Evolutionary conservation across 2,888 invertebrate genomes (phyloP), one percentile per base, ranked within the genome.

Genomic region (Taphrorychus bicolor): DNA sequence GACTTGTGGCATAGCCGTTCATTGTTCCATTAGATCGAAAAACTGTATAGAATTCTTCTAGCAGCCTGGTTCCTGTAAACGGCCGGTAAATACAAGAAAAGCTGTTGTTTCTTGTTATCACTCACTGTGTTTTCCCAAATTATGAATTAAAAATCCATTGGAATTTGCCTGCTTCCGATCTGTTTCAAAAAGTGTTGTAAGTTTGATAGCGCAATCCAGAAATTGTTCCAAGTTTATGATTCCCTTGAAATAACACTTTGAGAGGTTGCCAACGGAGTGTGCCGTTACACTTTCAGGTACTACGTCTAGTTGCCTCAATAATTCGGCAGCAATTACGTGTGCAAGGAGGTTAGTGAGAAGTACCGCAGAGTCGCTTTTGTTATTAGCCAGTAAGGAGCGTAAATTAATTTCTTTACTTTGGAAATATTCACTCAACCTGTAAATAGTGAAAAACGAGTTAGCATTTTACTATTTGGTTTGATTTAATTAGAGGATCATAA

Each of bases 161-260:
- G 45, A 45, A 5, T 5, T 7, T 45, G 5, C 7, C 5, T 14
- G 17, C 16, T 2, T 45, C 16, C 5, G 2, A 14, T 4, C 45
- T 14, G 9, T 14, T 9, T 45, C 45, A 9, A 17, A n/a, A n/a
- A 23, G 7, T 14, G 16, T 58, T 1, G 59, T 66, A n/a, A 69
- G 14, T 16, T 21, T 51, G 53, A 41, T 62, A 11, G 49, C 32
- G 18, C 66, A 70, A 7, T 93, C 82, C 66, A 95, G 87, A 82
- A 91, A 90, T 82, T 96, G 91, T 75, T 94, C 91, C 0, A 91
- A 87, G 0, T 92, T 93, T 71, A 97, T 87, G 70, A 91, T 90
- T 0, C 92, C 93, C 79, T 97, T 95, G 3, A 93, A 94, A 82
- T 97, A 97, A 0, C 92, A 95, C 80, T 95, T 95, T 0, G 92